Percentiles rank a stretch among this genome's conserved stretches.
Conservation (phyloP, 2,888 invertebrate species). For the Eulithis testata region DNA sequence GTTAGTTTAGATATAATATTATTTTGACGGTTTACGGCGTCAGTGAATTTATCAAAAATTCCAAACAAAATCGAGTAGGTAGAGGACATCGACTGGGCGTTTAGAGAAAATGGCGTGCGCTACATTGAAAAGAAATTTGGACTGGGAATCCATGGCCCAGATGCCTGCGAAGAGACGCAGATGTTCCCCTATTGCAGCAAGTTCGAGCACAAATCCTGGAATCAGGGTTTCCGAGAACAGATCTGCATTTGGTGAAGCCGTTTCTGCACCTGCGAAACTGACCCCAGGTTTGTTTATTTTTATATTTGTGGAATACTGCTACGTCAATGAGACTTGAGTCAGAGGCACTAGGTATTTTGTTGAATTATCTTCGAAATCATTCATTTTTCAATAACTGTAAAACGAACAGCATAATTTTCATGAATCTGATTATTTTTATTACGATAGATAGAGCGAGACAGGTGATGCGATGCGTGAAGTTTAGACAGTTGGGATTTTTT, state of each 20-base stretch:
- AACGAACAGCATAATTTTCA: slow-evolving; percentile 72
- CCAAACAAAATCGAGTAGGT: slow-evolving; percentile 60
- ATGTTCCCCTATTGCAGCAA: slow-evolving; percentile 94
- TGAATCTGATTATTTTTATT: slow-evolving; percentile 77
- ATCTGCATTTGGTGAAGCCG: slow-evolving; percentile 93
- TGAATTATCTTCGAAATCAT: too few relatives aligned
- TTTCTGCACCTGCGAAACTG: slow-evolving; percentile 89
- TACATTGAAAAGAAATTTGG: slow-evolving; percentile 96
- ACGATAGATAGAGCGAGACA: slow-evolving; percentile 74
- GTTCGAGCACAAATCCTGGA: slow-evolving; percentile 80
- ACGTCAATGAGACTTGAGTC: not conserved
- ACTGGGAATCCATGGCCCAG: slow-evolving; percentile 97
- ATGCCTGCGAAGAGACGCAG: slow-evolving; percentile 95
- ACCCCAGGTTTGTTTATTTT: slow-evolving; percentile 89
- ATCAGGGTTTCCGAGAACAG: slow-evolving; percentile 83
- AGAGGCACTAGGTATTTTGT: not conserved
- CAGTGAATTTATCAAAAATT: slow-evolving; percentile 64
- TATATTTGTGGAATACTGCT: slow-evolving; percentile 21
- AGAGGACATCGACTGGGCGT: slow-evolving; percentile 85
- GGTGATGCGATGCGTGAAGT: slow-evolving; percentile 63
- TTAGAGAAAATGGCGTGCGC: slow-evolving; percentile 97
- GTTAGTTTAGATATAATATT: slow-evolving; percentile 58
- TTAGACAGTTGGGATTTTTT: slow-evolving; percentile 71
- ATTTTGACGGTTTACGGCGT: slow-evolving; percentile 65
- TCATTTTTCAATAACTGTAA: slow-evolving; percentile 62